Evolutionary conservation across 2,113 vertebrate species (phyloP), one percentile per base, ranked within the genome.

Genomic region (Dicrurus megarhynchus): DNA sequence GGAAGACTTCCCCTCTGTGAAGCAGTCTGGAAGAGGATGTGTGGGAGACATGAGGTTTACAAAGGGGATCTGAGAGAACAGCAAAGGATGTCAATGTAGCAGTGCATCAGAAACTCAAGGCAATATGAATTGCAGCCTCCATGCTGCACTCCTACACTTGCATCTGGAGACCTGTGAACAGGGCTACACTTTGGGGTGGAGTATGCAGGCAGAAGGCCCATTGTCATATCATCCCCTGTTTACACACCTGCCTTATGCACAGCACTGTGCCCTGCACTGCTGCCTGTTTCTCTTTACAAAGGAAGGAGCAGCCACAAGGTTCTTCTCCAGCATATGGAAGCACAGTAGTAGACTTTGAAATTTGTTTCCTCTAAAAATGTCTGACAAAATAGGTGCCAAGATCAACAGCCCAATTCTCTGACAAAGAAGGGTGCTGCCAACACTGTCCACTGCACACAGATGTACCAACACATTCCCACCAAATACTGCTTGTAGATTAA

Each of bases 81-180:
- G 49, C 5, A 1, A 44, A 46, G 35, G 16, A 60, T 67, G 41
- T 11, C 0, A 1, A 22, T 8, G 11, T 20, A 28, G 28, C 1
- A 27, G 10, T 23, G 17, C 41, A n/a, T 30, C 37, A 67, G 35
- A 21, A 60, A 6, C 44, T 64, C 3, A 0, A 47, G 35, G 18
- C 13, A 60, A 78, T 11, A 46, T 50, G 33, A 55, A 18, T 11
- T 77, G 7, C 22, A 77, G 46, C 26, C 57, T 82, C 19, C 1
- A 0, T 20, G 19, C n/a, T 78, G 42, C 1, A 0, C 11, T 27
- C 41, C 15, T 18, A 23, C 30, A 35, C 61, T 47, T 65, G 16
- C 28, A 42, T 8, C 61, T 35, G 50, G 27, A 79, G 27, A 22
- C 32, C 32, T 4, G 1, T 15, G 73, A n/a, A 14, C 41, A 60